Evolutionary conservation across 1,140 invertebrate species (phyloP), one percentile per base, ranked within the genome.

Genomic region (Pseudomyrmex flavicornis): DNA sequence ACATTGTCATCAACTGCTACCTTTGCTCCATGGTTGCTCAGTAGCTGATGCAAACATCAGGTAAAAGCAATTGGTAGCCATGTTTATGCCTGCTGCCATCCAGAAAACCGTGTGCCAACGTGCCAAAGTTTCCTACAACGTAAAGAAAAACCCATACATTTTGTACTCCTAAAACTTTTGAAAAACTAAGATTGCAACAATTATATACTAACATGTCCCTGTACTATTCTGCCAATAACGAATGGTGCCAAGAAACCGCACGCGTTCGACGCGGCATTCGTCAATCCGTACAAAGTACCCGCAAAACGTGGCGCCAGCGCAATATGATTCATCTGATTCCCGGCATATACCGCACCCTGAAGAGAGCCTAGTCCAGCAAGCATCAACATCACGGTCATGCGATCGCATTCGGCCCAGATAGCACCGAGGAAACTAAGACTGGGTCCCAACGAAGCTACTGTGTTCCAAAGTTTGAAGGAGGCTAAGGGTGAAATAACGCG

Each of bases 61-160:
- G 92, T 98, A 99, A 89, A 98, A 96, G 2, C 97, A 94, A 91
- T 97, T 97, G 0, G 96, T 96, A 10, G 95, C 95, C 17, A 97
- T 95, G 92, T 98, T 98, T 50, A 99, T 96, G 4, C 95, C 97
- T 0, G 97, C 97, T 0, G 97, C 97, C 83, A 98, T 95, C 95
- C 97, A 98, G 93, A 99, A 99, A 44, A 98, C 97, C 75, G 96
- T 96, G 66, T 97, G 96, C 98, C 98, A 99, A 86, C 97, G 96
- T 62, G 96, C 96, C 12, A 97, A 91, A 0, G 97, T 98, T 95
- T 98, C 96, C 97, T 98, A 91, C 46, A 95, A 95, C 3, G 85
- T 82, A 48, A 48, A 4, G 44, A 8, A 15, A 77, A 79, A 69
- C 13, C 17, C 5, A 54, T 12, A 4, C 20, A 59, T 44, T 10